A percentile compares a stretch with the other conserved stretches of the same genome.
These are phyloP conservation scores for Pogonocichla stellata DNA, from an alignment of 2,113 vertebrate species.

Conservation along the genomic window DNA sequence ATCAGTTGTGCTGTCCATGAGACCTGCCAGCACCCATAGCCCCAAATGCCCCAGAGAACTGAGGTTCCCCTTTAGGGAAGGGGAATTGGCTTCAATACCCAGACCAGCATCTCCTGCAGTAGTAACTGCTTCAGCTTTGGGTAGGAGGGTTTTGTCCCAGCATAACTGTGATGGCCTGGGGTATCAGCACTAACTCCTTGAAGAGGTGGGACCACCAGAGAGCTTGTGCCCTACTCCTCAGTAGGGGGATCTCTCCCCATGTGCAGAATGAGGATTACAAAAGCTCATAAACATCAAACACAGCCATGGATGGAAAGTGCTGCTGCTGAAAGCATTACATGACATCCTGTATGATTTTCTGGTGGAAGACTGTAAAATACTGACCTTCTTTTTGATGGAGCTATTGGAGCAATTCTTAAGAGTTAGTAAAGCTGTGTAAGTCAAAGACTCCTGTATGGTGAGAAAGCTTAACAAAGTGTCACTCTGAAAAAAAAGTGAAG, in stretches of 20 bases:
- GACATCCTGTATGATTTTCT: not conserved
- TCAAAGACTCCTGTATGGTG: slow-evolving; percentile 89
- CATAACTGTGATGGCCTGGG: too few species aligned
- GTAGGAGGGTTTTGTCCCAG: not conserved
- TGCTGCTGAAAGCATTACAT: not conserved
- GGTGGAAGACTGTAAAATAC: not conserved
- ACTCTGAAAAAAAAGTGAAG: slow-evolving; percentile 68
- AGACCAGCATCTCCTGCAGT: not conserved
- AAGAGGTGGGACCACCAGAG: not conserved
- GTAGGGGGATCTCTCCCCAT: not conserved
- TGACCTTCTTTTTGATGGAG: slow-evolving; percentile 85
- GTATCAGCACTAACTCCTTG: not conserved
- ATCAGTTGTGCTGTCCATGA: not conserved
- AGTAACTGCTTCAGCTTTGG: not conserved
- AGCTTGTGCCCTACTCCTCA: not conserved
- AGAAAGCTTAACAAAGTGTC: slow-evolving; percentile 89
- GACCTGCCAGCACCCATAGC: not conserved
- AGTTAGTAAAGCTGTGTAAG: slow-evolving; percentile 86
- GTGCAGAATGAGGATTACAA: not conserved
- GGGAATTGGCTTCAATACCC: not conserved
- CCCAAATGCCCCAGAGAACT: not conserved
- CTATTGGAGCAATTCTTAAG: slow-evolving; percentile 68
- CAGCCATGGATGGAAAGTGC: not conserved
- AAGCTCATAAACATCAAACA: not conserved
- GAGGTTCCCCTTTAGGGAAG: not conserved